Evolutionary conservation across 1,140 invertebrate genomes (phyloP).

Genomic region (Frieseomelitta varia): DNA sequence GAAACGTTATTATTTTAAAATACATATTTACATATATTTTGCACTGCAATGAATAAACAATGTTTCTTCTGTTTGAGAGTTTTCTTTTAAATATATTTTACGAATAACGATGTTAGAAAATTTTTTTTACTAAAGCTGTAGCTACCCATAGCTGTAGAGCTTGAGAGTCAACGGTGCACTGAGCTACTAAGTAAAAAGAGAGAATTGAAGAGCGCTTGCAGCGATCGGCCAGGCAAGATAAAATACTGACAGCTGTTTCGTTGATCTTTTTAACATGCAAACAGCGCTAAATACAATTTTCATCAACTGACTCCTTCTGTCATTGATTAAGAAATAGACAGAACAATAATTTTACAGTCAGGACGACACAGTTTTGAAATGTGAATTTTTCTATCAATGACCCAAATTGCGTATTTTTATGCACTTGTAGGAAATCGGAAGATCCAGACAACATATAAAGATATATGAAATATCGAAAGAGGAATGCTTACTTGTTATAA

Average conservation of each 20-base stretch:
- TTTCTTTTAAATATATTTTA: background rate
- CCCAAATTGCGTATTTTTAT: too few relatives aligned
- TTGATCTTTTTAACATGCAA: background rate
- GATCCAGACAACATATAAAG: too few relatives aligned
- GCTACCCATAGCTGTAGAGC: background rate
- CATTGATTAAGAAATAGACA: background rate
- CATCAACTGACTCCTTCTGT: background rate
- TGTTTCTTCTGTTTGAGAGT: too few relatives aligned
- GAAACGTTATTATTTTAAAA: background rate
- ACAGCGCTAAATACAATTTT: conserved; percentile 15
- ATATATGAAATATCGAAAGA: too few relatives aligned
- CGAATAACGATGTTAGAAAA: background rate
- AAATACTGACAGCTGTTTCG: conserved; percentile 26
- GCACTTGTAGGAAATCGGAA: too few relatives aligned
- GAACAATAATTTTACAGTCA: background rate
- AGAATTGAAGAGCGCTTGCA: conserved; percentile 35
- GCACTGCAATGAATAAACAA: background rate
- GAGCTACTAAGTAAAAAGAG: conserved; percentile 8
- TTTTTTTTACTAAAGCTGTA: background rate
- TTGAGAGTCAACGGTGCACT: conserved; percentile 29
- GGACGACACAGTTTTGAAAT: background rate
- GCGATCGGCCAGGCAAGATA: conserved; percentile 8
- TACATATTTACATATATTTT: background rate
- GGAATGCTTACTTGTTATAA: too few relatives aligned
- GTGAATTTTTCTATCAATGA: too few relatives aligned